These are phyloP conservation scores for Phyllostomus hastatus DNA, from an alignment of 2,113 vertebrate species.

Conservation along the genomic window DNA sequence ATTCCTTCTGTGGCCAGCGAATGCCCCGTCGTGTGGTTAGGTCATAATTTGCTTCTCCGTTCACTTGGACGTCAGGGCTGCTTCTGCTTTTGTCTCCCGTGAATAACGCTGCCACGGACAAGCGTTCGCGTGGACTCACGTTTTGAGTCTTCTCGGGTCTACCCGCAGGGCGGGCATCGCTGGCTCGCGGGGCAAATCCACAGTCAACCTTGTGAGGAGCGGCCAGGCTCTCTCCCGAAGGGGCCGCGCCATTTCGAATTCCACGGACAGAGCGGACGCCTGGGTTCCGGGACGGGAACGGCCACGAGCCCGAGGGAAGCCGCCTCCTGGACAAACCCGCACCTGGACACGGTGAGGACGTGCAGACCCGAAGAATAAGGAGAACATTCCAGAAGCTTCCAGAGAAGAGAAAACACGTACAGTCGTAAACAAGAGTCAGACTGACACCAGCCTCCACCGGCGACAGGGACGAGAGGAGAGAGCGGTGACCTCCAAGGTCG, in stretches of 20 bases:
- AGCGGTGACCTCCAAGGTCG: too few relatives aligned
- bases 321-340: background rate
- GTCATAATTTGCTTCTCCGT: too few relatives aligned
- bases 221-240: too few relatives aligned
- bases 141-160: background rate
- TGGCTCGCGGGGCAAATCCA: background rate
- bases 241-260: too few relatives aligned
- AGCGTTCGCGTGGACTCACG: background rate
- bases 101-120: too few relatives aligned
- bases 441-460: background rate
- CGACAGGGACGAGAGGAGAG: background rate
- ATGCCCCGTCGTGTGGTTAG: too few relatives aligned
- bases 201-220: rapidly evolving
- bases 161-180: background rate
- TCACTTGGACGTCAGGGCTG: too few relatives aligned
- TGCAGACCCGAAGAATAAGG: background rate
- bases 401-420: background rate
- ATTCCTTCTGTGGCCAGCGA: too few relatives aligned
- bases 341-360: background rate
- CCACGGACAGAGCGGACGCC: background rate
- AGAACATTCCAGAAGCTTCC: background rate
- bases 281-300: background rate
- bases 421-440: background rate
- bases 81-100: too few relatives aligned
- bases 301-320: background rate